Percentiles rank a stretch among this genome's conserved stretches.
Conservation (phyloP, 2,797 vertebrate genomes). For the Argyrosomus regius region DNA sequence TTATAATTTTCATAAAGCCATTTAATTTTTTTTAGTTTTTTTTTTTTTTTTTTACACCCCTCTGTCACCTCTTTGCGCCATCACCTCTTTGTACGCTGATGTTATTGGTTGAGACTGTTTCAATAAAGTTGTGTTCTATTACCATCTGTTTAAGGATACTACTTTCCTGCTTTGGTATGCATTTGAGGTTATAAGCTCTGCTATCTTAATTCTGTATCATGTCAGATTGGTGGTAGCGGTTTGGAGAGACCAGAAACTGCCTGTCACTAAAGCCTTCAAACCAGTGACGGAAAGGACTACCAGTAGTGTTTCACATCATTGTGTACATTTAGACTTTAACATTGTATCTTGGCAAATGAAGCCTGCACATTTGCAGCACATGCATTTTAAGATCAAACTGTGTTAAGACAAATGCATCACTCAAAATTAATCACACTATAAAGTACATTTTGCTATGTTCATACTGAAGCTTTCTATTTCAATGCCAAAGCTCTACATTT, state of each 20-base stretch:
- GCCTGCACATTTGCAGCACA: not conserved
- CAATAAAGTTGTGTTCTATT: constrained; percentile 91
- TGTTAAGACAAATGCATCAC: not conserved
- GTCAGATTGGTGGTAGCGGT: not conserved
- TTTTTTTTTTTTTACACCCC: constrained; percentile 55
- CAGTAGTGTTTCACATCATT: not conserved
- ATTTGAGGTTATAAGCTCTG: not conserved
- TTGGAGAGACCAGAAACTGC: not conserved
- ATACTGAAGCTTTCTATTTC: not conserved
- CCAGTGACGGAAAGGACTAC: not conserved
- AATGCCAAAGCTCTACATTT: not conserved
- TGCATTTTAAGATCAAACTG: not conserved
- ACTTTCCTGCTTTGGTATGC: constrained; percentile 33
- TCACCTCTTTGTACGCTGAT: constrained; percentile 86
- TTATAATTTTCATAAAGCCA: constrained; percentile 67
- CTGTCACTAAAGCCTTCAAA: not conserved
- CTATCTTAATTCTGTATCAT: not conserved
- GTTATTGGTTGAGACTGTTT: constrained; percentile 90
- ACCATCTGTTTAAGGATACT: constrained; percentile 71
- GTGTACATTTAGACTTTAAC: not conserved
- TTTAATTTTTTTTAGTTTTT: constrained; percentile 45
- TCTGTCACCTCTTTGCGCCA: constrained; percentile 59
- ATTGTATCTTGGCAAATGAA: not conserved
- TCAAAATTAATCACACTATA: not conserved
- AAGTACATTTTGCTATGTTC: not conserved